Evolutionary conservation across 2,113 vertebrate species (phyloP).

Genomic region (Brachypteracias leptosomus): DNA sequence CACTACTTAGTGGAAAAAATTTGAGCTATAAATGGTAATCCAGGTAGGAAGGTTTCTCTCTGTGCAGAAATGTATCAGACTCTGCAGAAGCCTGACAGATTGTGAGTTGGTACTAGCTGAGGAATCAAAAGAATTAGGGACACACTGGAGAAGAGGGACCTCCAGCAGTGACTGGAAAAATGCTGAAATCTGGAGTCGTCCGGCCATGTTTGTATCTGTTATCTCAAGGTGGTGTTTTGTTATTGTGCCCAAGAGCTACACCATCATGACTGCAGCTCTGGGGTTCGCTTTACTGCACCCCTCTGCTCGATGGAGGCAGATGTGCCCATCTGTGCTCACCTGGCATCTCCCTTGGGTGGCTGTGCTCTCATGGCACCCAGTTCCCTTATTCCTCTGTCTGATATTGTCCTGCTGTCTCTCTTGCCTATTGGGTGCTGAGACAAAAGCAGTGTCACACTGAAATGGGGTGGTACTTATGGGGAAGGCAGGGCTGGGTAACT

Average conservation of each 20-base stretch:
- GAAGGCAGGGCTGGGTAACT: neutral
- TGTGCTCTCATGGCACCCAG: fast-evolving
- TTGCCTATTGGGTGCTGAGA: neutral
- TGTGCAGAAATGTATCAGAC: neutral
- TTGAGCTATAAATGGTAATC: conserved; percentile 12
- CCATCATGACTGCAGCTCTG: neutral
- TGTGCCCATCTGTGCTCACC: neutral
- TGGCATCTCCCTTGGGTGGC: neutral
- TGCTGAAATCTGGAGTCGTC: neutral
- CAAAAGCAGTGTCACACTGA: neutral
- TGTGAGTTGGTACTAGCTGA: neutral
- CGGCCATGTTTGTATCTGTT: neutral
- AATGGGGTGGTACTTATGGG: neutral
- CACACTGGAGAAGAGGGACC: neutral
- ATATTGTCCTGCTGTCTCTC: neutral
- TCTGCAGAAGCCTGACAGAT: neutral
- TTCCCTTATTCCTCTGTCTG: neutral
- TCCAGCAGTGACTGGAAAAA: neutral
- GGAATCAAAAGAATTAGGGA: conserved; percentile 1
- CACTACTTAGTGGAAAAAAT: conserved; percentile 36
- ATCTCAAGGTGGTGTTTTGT: neutral
- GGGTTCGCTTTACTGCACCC: fast-evolving
- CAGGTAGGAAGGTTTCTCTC: conserved; percentile 1
- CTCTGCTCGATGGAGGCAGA: neutral
- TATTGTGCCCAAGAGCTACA: fast-evolving